Base-by-base conservation (phyloP, 1,140 invertebrate genomes). In the Babylonia areolata region DNA sequence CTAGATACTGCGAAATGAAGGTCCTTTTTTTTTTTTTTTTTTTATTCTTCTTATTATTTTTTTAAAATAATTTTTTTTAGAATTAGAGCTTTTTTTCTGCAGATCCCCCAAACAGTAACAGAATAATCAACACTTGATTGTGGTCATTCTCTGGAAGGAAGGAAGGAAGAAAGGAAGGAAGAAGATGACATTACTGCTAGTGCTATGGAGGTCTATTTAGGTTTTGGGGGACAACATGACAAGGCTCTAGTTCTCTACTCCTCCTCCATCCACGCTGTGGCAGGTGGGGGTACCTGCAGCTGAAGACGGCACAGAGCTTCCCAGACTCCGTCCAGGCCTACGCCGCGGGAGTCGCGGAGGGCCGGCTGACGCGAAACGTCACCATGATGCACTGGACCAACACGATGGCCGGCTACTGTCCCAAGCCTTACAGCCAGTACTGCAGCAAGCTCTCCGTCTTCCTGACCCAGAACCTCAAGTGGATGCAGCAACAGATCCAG, bases 261-360 rank as follows among this genome's bases (percentile, higher is more conserved):
- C n/a, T n/a, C n/a, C n/a, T n/a, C n/a, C n/a, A n/a, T n/a, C n/a
- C n/a, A n/a, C n/a, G n/a, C n/a, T n/a, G 28, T 51, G n/a, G n/a
- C 83, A 94, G 94, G 69, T 94, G 93, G 93, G 90, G 92, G n/a
- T 92, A 91, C 54, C 87, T 94, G 46, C 90, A 91, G 79, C 87
- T 94, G 2, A 87, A 87, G 15, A 94, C 94, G 31, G 89, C 89
- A 75, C 80, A 84, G 12, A 80, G 31, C 3, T 90, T 87, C 64
- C 77, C 86, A 37, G 93, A 95, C 92, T 95, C 95, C 87, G 95
- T 97, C 12, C 98, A 98, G 94, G 97, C 97, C 0, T 98, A 97
- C 92, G 96, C 97, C 2, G 97, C 97, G n/a, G 98, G 98, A 15
- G 95, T 97, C n/a, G 95, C 97, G 0, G 98, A 98, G 94, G 97